Percentiles rank a stretch among this genome's conserved stretches.
Conservation (phyloP, 2,113 vertebrate genomes). For the Otocyon megalotis region DNA sequence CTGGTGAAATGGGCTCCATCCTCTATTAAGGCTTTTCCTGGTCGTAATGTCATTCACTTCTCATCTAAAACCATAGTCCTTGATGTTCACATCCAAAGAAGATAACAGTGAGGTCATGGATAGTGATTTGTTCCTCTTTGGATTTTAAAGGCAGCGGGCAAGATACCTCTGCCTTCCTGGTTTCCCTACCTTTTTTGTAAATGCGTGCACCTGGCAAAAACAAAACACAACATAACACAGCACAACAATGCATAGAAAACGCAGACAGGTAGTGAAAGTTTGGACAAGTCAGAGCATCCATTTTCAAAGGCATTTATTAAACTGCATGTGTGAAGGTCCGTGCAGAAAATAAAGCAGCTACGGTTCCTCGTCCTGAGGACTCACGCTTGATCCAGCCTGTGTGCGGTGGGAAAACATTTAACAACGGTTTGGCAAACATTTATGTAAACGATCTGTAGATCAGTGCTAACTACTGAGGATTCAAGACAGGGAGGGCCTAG, state of each 20-base stretch:
- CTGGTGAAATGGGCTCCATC: conserved; percentile 74
- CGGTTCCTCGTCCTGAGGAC: neutral
- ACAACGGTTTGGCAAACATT: conserved; percentile 2
- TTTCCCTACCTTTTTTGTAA: conserved; percentile 45
- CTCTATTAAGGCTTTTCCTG: conserved; percentile 67
- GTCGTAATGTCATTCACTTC: conserved; percentile 72
- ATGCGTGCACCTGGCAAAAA: conserved; percentile 13
- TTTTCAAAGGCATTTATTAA: conserved; percentile 53
- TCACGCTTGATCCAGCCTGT: neutral
- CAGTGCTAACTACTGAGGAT: conserved; percentile 37
- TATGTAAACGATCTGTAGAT: conserved; percentile 23
- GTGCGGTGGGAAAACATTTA: conserved; percentile 18
- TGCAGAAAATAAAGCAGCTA: conserved; percentile 48
- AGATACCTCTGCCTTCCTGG: conserved; percentile 37
- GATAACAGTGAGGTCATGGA: conserved; percentile 51
- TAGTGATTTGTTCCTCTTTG: conserved; percentile 47
- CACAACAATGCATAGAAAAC: neutral
- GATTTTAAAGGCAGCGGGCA: conserved; percentile 58
- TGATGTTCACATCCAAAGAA: conserved; percentile 67
- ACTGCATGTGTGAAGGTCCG: neutral
- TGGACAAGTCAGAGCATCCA: neutral
- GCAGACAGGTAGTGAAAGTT: conserved; percentile 11
- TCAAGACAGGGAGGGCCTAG: neutral
- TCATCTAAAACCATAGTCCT: conserved; percentile 65
- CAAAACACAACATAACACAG: neutral